Conservation (phyloP, 2,797 vertebrate genomes). For the Tinamus major region DNA sequence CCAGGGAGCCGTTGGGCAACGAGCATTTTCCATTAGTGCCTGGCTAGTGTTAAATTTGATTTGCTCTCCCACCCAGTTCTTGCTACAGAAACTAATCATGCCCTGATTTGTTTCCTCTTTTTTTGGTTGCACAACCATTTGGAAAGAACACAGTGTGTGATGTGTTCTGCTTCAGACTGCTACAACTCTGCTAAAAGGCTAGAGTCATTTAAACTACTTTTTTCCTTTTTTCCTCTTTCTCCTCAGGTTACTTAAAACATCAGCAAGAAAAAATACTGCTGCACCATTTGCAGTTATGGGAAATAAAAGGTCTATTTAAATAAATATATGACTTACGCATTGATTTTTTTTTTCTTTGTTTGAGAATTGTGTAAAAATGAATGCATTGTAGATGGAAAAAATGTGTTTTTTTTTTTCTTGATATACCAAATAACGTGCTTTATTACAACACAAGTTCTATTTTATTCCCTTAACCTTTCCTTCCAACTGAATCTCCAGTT, state of each 20-base stretch:
- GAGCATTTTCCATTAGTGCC: constrained; percentile 49
- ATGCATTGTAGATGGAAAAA: neutral
- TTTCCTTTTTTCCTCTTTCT: neutral
- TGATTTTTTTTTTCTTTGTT: neutral
- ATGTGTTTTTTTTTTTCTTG: neutral
- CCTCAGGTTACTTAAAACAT: constrained; percentile 11
- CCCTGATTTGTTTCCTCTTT: neutral
- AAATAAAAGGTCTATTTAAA: neutral
- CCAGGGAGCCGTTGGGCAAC: constrained; percentile 10
- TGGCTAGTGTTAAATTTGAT: constrained; percentile 53
- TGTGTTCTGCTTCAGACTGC: neutral
- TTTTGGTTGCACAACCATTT: constrained; percentile 19
- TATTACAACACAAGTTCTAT: neutral
- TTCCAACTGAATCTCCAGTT: neutral
- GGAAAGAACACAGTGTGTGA: neutral
- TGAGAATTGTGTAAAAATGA: neutral
- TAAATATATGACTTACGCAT: neutral
- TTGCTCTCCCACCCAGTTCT: constrained; percentile 49
- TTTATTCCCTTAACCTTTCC: neutral
- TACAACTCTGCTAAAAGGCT: neutral
- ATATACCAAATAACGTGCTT: neutral
- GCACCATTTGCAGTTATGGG: neutral
- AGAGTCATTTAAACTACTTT: neutral
- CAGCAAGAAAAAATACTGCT: constrained; percentile 8
- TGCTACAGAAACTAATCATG: constrained; percentile 33